Evolutionary conservation across 2,797 vertebrate genomes (phyloP).

Genomic region (Neostethus bicornis): DNA sequence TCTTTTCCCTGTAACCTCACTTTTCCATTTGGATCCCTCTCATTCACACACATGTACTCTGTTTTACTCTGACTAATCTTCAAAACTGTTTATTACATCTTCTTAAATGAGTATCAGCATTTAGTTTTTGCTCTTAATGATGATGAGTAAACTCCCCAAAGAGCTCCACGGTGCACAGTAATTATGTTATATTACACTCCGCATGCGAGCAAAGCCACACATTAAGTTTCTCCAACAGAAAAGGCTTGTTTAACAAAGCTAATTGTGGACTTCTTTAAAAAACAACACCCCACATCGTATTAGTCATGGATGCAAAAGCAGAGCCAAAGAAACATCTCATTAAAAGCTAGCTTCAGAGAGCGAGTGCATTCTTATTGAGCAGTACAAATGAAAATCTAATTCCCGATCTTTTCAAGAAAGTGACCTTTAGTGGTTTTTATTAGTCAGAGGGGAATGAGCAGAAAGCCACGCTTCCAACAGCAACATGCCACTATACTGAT

Average conservation of each 20-base stretch:
- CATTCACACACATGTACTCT: too few relatives aligned
- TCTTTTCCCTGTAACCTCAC: too few relatives aligned
- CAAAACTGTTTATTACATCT: constrained; percentile 17
- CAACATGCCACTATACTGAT: constrained; percentile 23
- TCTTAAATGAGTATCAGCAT: constrained; percentile 2
- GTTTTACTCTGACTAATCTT: constrained; percentile 9
- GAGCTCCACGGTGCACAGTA: background rate
- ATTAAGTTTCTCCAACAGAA: background rate
- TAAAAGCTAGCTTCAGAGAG: background rate
- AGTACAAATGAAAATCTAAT: constrained; percentile 41
- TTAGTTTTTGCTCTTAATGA: constrained; percentile 4
- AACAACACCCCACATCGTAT: background rate
- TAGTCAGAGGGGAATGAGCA: constrained; percentile 30
- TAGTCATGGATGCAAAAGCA: background rate
- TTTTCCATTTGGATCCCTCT: too few relatives aligned
- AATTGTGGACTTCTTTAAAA: background rate
- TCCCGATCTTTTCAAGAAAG: constrained; percentile 41
- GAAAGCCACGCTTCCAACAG: constrained; percentile 56
- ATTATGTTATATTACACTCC: background rate
- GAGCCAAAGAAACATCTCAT: background rate
- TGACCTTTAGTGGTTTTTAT: constrained; percentile 47
- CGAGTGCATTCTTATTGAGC: background rate
- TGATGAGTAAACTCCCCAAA: constrained; percentile 1
- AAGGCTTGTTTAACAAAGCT: background rate
- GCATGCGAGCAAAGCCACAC: background rate